These are phyloP conservation scores for Hyperoodon ampullatus DNA, from an alignment of 2,113 vertebrate species.

Conservation along the genomic window DNA sequence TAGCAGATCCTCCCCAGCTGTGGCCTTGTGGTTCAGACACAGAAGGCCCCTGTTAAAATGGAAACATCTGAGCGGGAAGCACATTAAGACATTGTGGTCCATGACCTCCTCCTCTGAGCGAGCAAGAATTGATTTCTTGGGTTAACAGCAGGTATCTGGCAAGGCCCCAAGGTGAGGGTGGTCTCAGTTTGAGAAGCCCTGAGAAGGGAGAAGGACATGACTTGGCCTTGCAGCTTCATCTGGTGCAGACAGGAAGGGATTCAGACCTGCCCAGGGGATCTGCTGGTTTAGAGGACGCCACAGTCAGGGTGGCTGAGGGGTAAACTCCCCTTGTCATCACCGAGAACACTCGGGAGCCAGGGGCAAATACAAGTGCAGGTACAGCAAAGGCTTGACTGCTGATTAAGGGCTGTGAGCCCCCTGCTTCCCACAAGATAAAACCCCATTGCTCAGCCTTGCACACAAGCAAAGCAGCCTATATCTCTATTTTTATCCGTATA, in stretches of 20 bases:
- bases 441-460: not conserved
- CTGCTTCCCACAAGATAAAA: not conserved
- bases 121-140: constrained; percentile 40
- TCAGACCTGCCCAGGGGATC: not conserved
- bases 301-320: not conserved
- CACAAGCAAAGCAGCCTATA: not conserved
- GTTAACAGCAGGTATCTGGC: constrained; percentile 55
- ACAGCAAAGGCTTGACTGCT: not conserved
- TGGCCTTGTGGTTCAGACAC: not conserved
- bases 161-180: not conserved
- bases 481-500: constrained; percentile 67
- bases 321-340: constrained; percentile 35
- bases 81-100: not conserved
- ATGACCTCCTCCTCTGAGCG: not conserved
- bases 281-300: not conserved
- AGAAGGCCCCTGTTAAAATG: not conserved
- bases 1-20: not conserved
- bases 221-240: not conserved
- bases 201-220: not conserved
- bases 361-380: not conserved
- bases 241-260: constrained; percentile 3
- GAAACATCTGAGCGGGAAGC: constrained; percentile 29
- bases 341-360: not conserved
- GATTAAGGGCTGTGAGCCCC: not conserved
- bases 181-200: not conserved